A percentile compares a stretch with the other conserved stretches of the same genome.
Evolutionary conservation across 1,140 invertebrate species (phyloP).

Genomic region (Leptopilina clavipes): DNA sequence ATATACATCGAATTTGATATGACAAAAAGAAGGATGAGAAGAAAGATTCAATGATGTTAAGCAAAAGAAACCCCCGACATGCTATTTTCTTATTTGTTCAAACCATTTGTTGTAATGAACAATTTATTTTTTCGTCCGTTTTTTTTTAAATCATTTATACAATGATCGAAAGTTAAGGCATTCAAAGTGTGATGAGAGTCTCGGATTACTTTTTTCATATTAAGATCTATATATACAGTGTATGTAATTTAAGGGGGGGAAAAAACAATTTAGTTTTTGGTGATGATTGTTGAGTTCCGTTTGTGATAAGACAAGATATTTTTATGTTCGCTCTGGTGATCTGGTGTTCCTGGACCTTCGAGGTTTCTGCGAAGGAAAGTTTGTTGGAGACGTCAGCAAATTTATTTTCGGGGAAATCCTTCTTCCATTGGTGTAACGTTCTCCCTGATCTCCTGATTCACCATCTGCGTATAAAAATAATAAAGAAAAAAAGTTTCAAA

Average conservation of each 20-base stretch:
- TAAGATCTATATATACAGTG: neutral
- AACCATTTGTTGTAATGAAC: neutral
- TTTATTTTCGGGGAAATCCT: neutral
- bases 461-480: neutral
- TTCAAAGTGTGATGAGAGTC: neutral
- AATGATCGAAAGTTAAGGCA: conserved; percentile 13
- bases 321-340: conserved; percentile 35
- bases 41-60: neutral
- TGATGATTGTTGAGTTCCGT: neutral
- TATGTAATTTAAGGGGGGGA: neutral
- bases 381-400: conserved; percentile 22
- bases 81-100: neutral
- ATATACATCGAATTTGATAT: conserved; percentile 53
- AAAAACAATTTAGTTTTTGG: neutral
- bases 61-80: neutral
- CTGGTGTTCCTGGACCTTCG: conserved; percentile 43
- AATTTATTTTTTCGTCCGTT: no score
- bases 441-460: conserved; percentile 1
- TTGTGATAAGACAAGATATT: neutral
- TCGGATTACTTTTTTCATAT: neutral
- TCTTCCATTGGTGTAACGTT: neutral
- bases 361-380: conserved; percentile 38
- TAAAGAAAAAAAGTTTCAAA: no score
- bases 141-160: neutral
- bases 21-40: neutral